These are phyloP conservation scores for Philereme vetulata DNA, from an alignment of 2,888 invertebrate genomes.

Conservation along the genomic window DNA sequence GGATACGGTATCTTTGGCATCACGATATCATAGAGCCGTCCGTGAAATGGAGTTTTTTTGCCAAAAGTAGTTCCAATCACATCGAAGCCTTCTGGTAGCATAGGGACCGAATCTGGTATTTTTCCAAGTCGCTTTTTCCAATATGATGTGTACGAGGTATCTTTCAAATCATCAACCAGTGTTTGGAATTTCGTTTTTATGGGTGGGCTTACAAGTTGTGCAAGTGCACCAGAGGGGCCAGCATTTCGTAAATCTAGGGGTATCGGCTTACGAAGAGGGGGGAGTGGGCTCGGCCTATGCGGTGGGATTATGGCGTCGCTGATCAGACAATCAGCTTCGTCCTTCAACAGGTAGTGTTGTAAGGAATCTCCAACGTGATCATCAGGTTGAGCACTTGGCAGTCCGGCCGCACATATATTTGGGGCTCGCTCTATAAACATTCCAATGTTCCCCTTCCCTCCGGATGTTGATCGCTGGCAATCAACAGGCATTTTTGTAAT, in stretches of 20 bases:
- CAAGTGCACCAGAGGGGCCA: conserved; percentile 53
- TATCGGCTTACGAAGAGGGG: conserved; percentile 59
- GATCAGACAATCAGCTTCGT: conserved; percentile 67
- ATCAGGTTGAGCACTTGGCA: conserved; percentile 62
- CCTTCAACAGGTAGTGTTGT: conserved; percentile 66
- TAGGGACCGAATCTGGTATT: conserved; percentile 61
- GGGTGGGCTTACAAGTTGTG: conserved; percentile 59
- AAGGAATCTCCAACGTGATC: conserved; percentile 53
- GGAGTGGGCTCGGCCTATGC: conserved; percentile 52
- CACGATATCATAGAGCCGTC: conserved; percentile 64
- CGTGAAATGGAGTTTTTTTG: conserved; percentile 53
- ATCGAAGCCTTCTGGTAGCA: conserved; percentile 70
- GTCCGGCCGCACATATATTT: conserved; percentile 69
- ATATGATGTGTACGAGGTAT: conserved; percentile 65
- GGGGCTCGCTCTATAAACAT: conserved; percentile 67
- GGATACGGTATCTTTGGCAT: conserved; percentile 65
- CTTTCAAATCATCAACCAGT: conserved; percentile 64
- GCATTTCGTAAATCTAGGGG: conserved; percentile 57
- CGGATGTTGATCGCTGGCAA: conserved; percentile 59
- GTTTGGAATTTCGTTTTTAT: conserved; percentile 65
- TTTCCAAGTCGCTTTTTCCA: conserved; percentile 65
- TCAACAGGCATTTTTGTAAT: conserved; percentile 61
- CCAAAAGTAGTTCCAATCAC: conserved; percentile 61
- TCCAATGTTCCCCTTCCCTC: conserved; percentile 71
- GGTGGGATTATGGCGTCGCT: conserved; percentile 65